Percentiles rank a stretch among this genome's conserved stretches.
Conservation (phyloP, 1,140 invertebrate species). For the Orius insidiosus region DNA sequence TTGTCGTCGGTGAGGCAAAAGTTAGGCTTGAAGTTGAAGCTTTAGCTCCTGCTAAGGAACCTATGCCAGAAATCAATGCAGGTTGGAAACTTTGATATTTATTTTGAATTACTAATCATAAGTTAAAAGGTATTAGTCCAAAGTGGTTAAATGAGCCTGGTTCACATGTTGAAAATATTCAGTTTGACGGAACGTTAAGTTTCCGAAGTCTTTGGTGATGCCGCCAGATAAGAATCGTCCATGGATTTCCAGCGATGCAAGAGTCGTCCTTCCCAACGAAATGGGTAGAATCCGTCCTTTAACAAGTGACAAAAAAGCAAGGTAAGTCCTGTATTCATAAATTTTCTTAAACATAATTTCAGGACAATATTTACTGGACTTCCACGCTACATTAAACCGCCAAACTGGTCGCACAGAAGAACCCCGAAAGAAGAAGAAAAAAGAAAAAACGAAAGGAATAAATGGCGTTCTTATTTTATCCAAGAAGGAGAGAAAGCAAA, state of each 20-base stretch:
- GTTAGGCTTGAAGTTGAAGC: conserved; percentile 3
- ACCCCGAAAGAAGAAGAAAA: conserved; percentile 6
- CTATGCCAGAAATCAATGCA: background rate
- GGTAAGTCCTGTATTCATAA: background rate
- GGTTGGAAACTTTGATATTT: background rate
- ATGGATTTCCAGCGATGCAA: conserved; percentile 1
- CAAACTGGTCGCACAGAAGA: conserved; percentile 4
- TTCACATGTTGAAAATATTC: background rate
- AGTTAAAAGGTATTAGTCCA: background rate
- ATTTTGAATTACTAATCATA: conserved; percentile 1
- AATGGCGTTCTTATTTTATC: background rate
- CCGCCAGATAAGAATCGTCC: background rate
- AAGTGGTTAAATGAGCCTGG: background rate
- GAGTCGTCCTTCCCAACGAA: conserved; percentile 19
- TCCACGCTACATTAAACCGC: conserved; percentile 9
- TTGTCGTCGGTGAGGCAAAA: background rate
- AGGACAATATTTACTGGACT: conserved; percentile 18
- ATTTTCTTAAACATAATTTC: background rate
- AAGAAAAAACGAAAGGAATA: conserved; percentile 1
- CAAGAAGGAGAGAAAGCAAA: background rate
- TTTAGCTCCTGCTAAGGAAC: background rate
- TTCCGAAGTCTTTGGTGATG: conserved; percentile 3
- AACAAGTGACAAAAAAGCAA: no score
- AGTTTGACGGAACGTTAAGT: background rate
- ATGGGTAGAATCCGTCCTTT: background rate